These are phyloP conservation scores for Hippopotamyrus pictus DNA, from an alignment of 2,797 vertebrate genomes.

Conservation along the genomic window DNA sequence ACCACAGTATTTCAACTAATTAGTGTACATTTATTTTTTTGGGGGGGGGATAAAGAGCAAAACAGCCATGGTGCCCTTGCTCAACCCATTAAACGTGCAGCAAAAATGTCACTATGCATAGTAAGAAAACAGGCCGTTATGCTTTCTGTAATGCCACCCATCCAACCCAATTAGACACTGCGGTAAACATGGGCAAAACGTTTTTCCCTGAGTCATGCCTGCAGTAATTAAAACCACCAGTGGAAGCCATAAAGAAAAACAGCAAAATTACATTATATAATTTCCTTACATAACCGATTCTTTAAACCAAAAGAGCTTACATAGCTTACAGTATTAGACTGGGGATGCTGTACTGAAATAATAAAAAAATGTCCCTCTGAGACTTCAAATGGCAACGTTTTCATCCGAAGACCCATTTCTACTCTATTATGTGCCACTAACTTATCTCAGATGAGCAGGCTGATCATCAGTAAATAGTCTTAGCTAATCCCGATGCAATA, in stretches of 20 bases:
- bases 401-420: background rate
- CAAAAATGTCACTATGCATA: background rate
- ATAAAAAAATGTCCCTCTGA: background rate
- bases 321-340: background rate
- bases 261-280: background rate
- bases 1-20: background rate
- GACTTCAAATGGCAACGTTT: background rate
- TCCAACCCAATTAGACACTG: background rate
- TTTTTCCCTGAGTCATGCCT: background rate
- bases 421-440: background rate
- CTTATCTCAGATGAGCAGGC: background rate
- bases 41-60: background rate
- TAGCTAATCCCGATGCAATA: background rate
- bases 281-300: background rate
- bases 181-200: background rate
- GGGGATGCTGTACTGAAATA: background rate
- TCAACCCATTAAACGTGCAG: constrained; percentile 2
- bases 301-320: background rate
- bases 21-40: background rate
- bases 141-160: background rate
- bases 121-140: background rate
- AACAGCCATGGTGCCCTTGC: background rate
- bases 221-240: constrained; percentile 1
- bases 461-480: background rate
- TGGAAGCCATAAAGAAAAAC: background rate